Evolutionary conservation across 1,140 invertebrate species (phyloP).

Genomic region (Platyscapa corneri): DNA sequence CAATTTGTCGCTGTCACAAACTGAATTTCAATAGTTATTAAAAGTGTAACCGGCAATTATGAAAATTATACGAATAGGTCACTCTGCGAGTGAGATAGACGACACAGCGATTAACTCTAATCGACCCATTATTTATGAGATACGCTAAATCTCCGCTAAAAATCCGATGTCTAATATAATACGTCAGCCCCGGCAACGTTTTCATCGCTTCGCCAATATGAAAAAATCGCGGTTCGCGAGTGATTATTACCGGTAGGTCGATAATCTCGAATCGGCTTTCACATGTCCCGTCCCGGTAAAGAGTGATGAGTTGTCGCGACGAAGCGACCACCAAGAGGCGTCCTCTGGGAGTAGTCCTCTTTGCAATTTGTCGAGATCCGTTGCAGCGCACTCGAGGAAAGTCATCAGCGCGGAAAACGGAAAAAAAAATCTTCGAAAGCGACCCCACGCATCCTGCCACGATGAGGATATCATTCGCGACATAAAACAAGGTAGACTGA

Average conservation of each 20-base stretch:
- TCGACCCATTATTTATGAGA: constrained; percentile 3
- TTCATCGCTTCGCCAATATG: neutral
- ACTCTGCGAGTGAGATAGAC: neutral
- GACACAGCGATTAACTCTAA: neutral
- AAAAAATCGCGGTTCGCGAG: neutral
- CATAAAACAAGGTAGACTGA: constrained; percentile 67
- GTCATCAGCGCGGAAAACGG: too few relatives aligned
- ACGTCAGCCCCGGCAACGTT: neutral
- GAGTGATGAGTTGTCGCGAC: too few relatives aligned
- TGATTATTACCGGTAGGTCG: neutral
- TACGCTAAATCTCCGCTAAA: neutral
- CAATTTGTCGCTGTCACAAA: neutral
- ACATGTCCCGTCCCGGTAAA: too few relatives aligned
- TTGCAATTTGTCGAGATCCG: too few relatives aligned
- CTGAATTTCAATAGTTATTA: neutral
- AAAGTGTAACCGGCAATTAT: neutral
- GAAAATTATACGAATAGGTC: neutral
- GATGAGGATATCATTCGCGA: constrained; percentile 67
- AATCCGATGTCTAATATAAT: neutral
- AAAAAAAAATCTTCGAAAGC: too few relatives aligned
- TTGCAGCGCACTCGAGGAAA: too few relatives aligned
- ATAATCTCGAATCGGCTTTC: neutral
- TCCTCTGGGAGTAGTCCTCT: too few relatives aligned
- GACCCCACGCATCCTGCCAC: constrained; percentile 57
- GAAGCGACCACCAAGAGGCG: too few relatives aligned